Evolutionary conservation across 2,797 vertebrate species (phyloP).

Genomic region (Phalanger gymnotis): DNA sequence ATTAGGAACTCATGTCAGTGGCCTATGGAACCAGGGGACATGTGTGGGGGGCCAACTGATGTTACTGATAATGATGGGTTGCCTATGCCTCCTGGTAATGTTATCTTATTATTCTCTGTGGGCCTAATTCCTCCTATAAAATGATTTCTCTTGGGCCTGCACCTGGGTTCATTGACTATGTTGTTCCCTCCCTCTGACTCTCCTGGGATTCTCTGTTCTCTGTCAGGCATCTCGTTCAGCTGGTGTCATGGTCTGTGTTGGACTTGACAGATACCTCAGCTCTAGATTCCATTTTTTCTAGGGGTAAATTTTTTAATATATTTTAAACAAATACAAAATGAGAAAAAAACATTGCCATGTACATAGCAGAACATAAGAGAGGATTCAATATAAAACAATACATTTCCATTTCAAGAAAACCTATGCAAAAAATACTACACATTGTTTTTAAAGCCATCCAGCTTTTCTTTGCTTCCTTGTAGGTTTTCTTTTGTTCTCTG

Average conservation of each 20-base stretch:
- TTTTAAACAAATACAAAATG: background rate
- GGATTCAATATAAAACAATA: background rate
- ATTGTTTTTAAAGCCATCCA: background rate
- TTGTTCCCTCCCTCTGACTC: background rate
- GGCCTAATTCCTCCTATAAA: background rate
- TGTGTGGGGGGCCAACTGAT: background rate
- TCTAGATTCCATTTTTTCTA: background rate
- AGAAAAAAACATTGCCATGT: background rate
- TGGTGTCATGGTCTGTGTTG: background rate
- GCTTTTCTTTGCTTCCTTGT: background rate
- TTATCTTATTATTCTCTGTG: background rate
- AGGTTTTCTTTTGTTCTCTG: background rate
- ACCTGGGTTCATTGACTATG: background rate
- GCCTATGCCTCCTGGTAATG: background rate
- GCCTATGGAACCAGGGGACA: background rate
- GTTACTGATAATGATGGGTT: background rate
- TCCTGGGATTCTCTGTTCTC: background rate
- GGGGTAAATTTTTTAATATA: background rate
- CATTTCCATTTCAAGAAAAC: background rate
- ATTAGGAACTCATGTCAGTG: background rate
- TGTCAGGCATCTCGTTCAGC: background rate
- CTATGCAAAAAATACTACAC: background rate
- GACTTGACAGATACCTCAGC: background rate
- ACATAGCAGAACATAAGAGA: background rate
- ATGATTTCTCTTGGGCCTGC: background rate